Conservation (phyloP, 2,888 invertebrate species). For the Hoplodrina ambigua region DNA sequence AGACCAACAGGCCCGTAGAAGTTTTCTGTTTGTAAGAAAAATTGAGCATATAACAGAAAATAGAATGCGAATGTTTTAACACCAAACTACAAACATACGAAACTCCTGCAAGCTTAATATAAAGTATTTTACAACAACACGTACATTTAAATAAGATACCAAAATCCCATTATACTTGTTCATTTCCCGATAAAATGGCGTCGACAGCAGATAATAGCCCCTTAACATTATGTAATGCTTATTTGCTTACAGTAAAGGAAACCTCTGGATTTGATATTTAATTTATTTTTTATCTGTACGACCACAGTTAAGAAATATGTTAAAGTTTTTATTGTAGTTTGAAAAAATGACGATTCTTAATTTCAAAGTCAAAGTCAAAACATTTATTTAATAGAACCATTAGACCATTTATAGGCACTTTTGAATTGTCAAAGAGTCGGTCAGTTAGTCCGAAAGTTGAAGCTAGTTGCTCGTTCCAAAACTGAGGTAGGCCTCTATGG, state of each 20-base stretch:
- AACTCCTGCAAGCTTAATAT: conserved; percentile 4
- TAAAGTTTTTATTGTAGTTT: conserved; percentile 7
- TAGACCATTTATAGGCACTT: too few relatives aligned
- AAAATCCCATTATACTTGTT: conserved; percentile 54
- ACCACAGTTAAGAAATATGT: not conserved
- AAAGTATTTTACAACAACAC: conserved; percentile 19
- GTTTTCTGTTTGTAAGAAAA: too few relatives aligned
- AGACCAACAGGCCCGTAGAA: too few relatives aligned
- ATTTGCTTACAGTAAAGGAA: conserved; percentile 38
- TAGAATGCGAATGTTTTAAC: not conserved
- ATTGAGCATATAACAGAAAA: not conserved
- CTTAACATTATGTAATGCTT: conserved; percentile 45
- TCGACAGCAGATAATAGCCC: conserved; percentile 52
- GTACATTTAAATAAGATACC: conserved; percentile 27
- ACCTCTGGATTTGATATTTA: conserved; percentile 27
- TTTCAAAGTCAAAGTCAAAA: too few relatives aligned
- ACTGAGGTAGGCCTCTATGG: too few relatives aligned
- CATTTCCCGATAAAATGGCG: conserved; percentile 60
- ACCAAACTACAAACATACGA: not conserved
- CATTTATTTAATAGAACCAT: too few relatives aligned
- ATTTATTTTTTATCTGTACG: conserved; percentile 16
- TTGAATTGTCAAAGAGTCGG: too few relatives aligned
- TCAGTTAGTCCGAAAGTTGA: too few relatives aligned
- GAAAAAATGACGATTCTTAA: conserved; percentile 3
- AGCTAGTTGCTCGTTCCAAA: too few relatives aligned